Conservation (phyloP, 2,888 invertebrate genomes). For the Octodonta nipae region DNA sequence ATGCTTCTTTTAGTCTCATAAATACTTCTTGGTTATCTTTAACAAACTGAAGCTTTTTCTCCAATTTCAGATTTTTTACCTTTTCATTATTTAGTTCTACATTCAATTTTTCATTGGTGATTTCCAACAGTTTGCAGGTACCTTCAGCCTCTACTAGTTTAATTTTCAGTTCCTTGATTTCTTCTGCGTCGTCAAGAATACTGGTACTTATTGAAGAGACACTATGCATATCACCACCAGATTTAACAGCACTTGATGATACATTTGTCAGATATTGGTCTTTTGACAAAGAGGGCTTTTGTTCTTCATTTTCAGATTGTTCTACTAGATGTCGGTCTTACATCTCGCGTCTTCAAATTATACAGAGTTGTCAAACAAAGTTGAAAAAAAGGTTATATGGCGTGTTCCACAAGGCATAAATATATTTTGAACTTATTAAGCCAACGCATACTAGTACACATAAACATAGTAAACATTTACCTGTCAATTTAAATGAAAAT, state of each 20-base stretch:
- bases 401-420: too few species aligned
- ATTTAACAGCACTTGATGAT: constrained; percentile 9
- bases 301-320: too few species aligned
- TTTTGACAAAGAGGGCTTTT: too few species aligned
- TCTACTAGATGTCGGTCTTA: too few species aligned
- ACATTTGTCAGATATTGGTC: too few species aligned
- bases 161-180: constrained; percentile 17
- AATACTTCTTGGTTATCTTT: constrained; percentile 29
- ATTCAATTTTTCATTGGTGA: constrained; percentile 20
- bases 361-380: too few species aligned
- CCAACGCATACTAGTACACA: too few species aligned
- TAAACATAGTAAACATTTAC: too few species aligned
- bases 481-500: too few species aligned
- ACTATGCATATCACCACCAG: constrained; percentile 13
- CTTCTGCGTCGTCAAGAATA: constrained; percentile 17
- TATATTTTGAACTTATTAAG: too few species aligned
- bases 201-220: constrained; percentile 17
- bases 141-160: constrained; percentile 18
- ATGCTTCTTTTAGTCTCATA: constrained; percentile 26
- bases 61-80: constrained; percentile 20
- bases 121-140: constrained; percentile 17
- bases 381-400: too few species aligned
- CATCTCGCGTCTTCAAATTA: too few species aligned
- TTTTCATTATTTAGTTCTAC: constrained; percentile 21
- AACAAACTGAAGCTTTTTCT: constrained; percentile 27